Evolutionary conservation across 2,797 vertebrate genomes (phyloP).

Genomic region (Platyrinchus mystaceus): DNA sequence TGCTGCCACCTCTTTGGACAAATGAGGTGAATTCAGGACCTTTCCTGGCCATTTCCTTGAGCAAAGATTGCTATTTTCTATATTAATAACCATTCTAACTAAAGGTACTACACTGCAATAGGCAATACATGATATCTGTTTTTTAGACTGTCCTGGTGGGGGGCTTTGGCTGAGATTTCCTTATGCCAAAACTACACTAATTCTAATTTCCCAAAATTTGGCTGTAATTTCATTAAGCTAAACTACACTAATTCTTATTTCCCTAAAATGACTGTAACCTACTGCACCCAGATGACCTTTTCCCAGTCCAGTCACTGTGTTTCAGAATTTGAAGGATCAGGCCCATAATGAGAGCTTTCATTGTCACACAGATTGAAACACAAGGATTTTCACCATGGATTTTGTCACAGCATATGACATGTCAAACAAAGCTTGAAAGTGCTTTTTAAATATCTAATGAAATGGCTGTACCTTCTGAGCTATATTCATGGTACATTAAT

Average conservation of each 20-base stretch:
- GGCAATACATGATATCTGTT: neutral
- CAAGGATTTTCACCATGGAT: conserved; percentile 1
- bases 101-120: neutral
- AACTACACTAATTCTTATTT: neutral
- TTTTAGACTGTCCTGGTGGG: rapidly evolving
- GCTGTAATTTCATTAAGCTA: neutral
- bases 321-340: neutral
- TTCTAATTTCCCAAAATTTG: neutral
- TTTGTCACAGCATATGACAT: conserved; percentile 11
- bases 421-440: neutral
- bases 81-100: neutral
- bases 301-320: neutral
- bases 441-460: neutral
- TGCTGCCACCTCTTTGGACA: neutral
- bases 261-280: neutral
- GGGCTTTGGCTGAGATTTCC: neutral
- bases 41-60: neutral
- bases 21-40: neutral
- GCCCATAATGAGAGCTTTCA: neutral
- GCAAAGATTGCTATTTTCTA: neutral
- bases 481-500: neutral
- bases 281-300: neutral
- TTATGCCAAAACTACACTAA: neutral
- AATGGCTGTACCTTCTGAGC: neutral
- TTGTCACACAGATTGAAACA: neutral